Percentiles rank a stretch among this genome's conserved stretches.
These are phyloP conservation scores for Campoplex capitator DNA, from an alignment of 2,888 invertebrate genomes.

Conservation along the genomic window DNA sequence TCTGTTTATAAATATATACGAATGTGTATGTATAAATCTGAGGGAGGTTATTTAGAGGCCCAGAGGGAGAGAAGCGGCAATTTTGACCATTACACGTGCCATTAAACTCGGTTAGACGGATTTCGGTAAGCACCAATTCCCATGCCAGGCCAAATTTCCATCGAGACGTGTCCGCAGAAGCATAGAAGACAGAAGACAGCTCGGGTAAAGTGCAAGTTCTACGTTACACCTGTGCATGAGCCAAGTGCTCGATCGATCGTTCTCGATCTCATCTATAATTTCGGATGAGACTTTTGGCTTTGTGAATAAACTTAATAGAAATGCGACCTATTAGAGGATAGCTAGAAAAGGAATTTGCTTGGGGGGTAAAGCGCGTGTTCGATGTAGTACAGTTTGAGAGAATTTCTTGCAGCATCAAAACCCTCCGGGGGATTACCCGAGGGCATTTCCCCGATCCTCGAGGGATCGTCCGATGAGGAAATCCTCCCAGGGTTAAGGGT, in stretches of 20 bases:
- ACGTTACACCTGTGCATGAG: background rate
- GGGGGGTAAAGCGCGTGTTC: background rate
- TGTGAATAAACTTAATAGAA: background rate
- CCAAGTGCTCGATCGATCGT: background rate
- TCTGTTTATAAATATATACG: background rate
- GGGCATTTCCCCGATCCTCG: conserved; percentile 37
- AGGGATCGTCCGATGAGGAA: conserved; percentile 55
- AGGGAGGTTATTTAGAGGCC: background rate
- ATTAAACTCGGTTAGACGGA: conserved; percentile 74
- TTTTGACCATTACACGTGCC: conserved; percentile 73
- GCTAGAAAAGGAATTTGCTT: background rate
- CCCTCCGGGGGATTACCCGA: conserved; percentile 36
- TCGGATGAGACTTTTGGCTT: background rate
- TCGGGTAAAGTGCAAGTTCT: conserved; percentile 21
- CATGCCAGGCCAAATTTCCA: conserved; percentile 69
- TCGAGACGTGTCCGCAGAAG: conserved; percentile 69
- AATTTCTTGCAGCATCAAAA: conserved; percentile 9
- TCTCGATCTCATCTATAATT: conserved; percentile 8
- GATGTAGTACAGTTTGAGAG: background rate
- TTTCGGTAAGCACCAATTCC: conserved; percentile 70
- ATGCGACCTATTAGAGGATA: background rate
- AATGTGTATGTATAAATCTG: conserved; percentile 5
- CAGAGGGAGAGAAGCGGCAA: conserved; percentile 66
- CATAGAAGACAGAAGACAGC: conserved; percentile 32
- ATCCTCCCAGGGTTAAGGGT: conserved; percentile 37